Base-by-base conservation (phyloP, 2,888 invertebrate genomes). In the Scaptomyza flava region DNA sequence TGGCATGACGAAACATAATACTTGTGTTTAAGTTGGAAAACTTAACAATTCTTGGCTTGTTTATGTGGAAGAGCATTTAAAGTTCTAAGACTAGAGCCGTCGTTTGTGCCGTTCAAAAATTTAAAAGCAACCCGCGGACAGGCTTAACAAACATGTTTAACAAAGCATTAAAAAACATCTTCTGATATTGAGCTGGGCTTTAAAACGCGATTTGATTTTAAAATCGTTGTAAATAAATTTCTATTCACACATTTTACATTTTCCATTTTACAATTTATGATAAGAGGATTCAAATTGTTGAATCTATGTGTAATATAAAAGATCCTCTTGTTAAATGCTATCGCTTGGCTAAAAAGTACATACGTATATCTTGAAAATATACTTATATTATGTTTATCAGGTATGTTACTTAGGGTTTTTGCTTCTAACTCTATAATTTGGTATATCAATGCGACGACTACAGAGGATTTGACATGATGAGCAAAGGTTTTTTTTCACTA, bases 391-490 rank as follows among this genome's bases (percentile, higher is more conserved):
- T 64, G 36, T 69, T 56, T 72, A 63, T 77, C 77, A 77, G 78
- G 78, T 77, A 60, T 53, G 68, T 63, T 73, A 77, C 17, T 57
- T 42, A 57, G 67, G 20, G 66, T 45, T n/a, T 27, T 23, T 9
- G n/a, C n/a, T n/a, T 36, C 60, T 77, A 77, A 17, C 6, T 30
- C 60, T 73, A 69, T 30, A n/a, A 42, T 57, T 33, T 57, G 17
- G 17, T 17, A 33, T 20, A n/a, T 64, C 47, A 43, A 65, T 45
- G 38, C 56, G 30, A 33, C 17, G 30, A 33, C 73, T 77, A 77
- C 61, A 17, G 33, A 62, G 63, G 74, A 72, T 72, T 73, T 77
- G 62, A 72, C 73, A 77, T n/a, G n/a, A 67, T 72, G 73, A 73
- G 67, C 67, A 77, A 74, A 60, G 53, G 57, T 57, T 46, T 52